Base-by-base conservation (phyloP, 2,888 invertebrate species). In the Metopia argyrocephala region DNA sequence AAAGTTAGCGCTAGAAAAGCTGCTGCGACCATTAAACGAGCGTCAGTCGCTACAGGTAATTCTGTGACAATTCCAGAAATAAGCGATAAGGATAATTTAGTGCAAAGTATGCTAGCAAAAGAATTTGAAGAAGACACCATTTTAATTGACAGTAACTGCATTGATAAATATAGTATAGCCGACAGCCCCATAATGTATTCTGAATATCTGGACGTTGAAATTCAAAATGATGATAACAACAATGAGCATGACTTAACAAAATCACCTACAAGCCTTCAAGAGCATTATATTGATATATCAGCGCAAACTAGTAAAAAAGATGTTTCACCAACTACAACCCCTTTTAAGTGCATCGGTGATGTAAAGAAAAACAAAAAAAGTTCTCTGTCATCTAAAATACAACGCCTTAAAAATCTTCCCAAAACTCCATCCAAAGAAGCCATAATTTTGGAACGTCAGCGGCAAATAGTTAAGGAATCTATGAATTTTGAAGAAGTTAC, bases 131-230 rank as follows among this genome's bases (percentile, higher is more conserved):
- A 73, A 50, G 71, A 62, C 12, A 12, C 20, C 15, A 62, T 38
- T 52, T 61, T 73, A 54, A 64, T 64, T 21, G 61, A 73, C 12
- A 54, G 62, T 5, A 62, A 64, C 28, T 45, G 27, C 31, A 12
- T 46, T n/a, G 71, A 21, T 20, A 9, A 52, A n/a, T 46, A 31
- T 31, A 31, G 31, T 31, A 6, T 46, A 6, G 46, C 46, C 46
- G n/a, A 61, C 21, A 71, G 31, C 20, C 54, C 54, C 2, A 45
- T 9, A 27, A 12, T 21, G n/a, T n/a, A n/a, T 64, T 9, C 5
- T 28, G 50, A 73, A 45, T 28, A 9, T n/a, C n/a, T 20, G 2
- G 61, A 61, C 2, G 12, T 9, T 1, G 70, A 71, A 25, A 20
- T 61, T 5, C 20, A 4, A 52, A 52, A 20, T 3, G 9, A 52